phyloP scores from a whole-genome alignment of 2,888 invertebrate genomes.

The Megastigmus dorsalis region DNA sequence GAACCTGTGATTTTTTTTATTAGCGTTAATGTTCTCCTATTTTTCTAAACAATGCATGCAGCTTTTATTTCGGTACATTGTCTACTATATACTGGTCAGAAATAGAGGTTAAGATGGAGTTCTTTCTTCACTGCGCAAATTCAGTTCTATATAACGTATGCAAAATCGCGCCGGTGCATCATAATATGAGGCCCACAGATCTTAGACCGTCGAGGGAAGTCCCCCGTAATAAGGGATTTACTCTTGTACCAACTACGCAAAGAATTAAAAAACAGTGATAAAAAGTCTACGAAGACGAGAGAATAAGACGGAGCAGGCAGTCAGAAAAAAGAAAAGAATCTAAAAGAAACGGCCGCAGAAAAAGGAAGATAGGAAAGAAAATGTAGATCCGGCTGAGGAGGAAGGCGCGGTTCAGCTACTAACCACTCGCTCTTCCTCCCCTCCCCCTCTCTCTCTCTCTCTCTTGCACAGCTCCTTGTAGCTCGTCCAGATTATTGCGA shows the following conservation, averaged over 20 bases:
- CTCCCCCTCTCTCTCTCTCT: constrained; percentile 7
- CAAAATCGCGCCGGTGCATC: constrained; percentile 3
- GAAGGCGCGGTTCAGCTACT: constrained; percentile 31
- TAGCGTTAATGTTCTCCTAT: too few relatives aligned
- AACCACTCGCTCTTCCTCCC: neutral
- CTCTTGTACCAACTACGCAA: neutral
- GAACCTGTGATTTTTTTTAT: too few relatives aligned
- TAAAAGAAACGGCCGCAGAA: constrained; percentile 31
- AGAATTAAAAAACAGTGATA: neutral
- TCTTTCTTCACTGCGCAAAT: constrained; percentile 7
- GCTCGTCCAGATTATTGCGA: constrained; percentile 62
- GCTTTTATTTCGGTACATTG: neutral
- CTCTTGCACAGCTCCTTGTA: constrained; percentile 14
- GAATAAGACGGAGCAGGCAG: neutral
- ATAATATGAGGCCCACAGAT: constrained; percentile 1
- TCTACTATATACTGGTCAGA: too few relatives aligned
- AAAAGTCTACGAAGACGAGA: neutral
- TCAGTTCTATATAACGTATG: neutral
- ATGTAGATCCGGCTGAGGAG: constrained; percentile 48
- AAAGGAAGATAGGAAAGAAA: constrained; percentile 45
- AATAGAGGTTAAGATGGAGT: too few relatives aligned
- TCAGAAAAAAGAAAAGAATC: constrained; percentile 25
- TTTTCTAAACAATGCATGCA: too few relatives aligned
- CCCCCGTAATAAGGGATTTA: too few relatives aligned
- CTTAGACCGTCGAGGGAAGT: too few relatives aligned